Base-by-base conservation (phyloP, 2,797 vertebrate species). In the Characodon lateralis region DNA sequence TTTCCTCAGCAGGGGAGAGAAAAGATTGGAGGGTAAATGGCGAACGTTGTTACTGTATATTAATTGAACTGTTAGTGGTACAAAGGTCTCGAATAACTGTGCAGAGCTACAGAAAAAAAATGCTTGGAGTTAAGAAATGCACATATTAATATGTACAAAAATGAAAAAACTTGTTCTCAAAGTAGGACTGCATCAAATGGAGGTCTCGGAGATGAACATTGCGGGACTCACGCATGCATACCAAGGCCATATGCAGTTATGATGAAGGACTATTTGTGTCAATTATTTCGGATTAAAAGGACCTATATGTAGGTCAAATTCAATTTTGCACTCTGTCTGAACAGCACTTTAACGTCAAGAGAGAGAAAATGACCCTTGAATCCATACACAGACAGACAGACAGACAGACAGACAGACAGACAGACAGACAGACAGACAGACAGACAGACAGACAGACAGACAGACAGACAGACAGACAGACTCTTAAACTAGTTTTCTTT, bases 1-100 rank as follows among this genome's bases (percentile, higher is more conserved):
- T 87, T 85, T 85, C 90, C 93, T 89, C 93, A 91, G 91, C 91
- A 90, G 89, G 90, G 90, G 87, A 88, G 81, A 77, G 53, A 71
- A 83, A 78, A 88, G 83, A 87, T 83, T 72, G 81, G 88, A 88
- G 90, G 86, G 86, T 88, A 91, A 91, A 89, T 84, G 87, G 83
- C 89, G 89, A 87, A 90, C 89, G 73, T 86, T 81, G 89, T 92
- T 92, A 94, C 91, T 92, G 93, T 93, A 94, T 88, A 85, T 92
- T 94, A 94, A 93, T 91, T 90, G 86, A 92, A 89, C 85, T 83
- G 85, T 91, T 83, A 83, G 78, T 79, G 82, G 85, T 79, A 74
- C 53, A 83, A 91, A 90, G 87, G 93, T 91, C 78, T 84, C 71
- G 78, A 73, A 87, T 78, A 88, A 84, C 79, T 77, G 51, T 77